Conservation (phyloP, 2,888 invertebrate genomes). For the Mythimna loreyi region DNA sequence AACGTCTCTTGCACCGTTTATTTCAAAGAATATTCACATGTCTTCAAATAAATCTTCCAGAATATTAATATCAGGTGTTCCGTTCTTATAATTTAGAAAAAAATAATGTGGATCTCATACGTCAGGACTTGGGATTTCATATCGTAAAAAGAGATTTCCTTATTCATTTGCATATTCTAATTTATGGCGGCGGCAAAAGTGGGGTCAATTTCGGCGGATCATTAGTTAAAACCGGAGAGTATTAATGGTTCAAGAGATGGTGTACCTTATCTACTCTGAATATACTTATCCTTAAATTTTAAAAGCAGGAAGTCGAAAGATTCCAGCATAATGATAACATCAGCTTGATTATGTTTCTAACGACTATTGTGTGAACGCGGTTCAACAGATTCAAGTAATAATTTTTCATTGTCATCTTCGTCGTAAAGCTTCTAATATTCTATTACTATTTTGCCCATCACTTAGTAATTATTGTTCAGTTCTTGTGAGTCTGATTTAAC, state of each 20-base stretch:
- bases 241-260: constrained; percentile 17
- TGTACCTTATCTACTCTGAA: background rate
- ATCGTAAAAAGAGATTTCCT: constrained; percentile 48
- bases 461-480: background rate
- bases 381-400: no score
- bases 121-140: constrained; percentile 35
- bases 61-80: constrained; percentile 29
- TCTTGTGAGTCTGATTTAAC: background rate
- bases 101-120: constrained; percentile 44
- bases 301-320: constrained; percentile 5
- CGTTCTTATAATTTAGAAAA: constrained; percentile 44
- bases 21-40: constrained; percentile 13
- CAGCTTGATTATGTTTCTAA: background rate
- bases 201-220: constrained; percentile 16
- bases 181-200: constrained; percentile 36
- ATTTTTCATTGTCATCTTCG: no score
- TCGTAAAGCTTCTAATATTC: background rate
- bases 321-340: background rate
- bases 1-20: constrained; percentile 9
- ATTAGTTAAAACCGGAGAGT: constrained; percentile 19
- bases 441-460: background rate
- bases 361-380: background rate
- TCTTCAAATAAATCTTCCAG: constrained; percentile 35
- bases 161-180: constrained; percentile 51
- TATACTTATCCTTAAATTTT: background rate